Percentiles rank a stretch among this genome's conserved stretches.
phyloP scores from a whole-genome alignment of 1,140 invertebrate species.

The Drosophila prosaltans region DNA sequence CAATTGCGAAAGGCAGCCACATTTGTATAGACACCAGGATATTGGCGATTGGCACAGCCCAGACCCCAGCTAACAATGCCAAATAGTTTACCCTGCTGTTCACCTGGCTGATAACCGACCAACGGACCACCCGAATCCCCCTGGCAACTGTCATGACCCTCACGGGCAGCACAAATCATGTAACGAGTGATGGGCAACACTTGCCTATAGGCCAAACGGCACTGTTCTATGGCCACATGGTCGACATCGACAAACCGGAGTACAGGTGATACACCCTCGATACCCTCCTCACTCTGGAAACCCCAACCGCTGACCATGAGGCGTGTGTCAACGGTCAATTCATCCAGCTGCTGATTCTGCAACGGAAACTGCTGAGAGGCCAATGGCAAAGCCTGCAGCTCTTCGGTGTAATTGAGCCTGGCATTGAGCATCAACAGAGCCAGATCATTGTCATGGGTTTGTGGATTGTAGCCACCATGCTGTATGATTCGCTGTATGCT shows the following conservation, averaged over 20 bases:
- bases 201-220: constrained; percentile 53
- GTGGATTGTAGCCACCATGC: constrained; percentile 62
- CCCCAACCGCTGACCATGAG: constrained; percentile 77
- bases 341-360: constrained; percentile 16
- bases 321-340: constrained; percentile 26
- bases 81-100: constrained; percentile 75
- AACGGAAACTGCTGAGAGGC: constrained; percentile 19
- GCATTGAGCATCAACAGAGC: constrained; percentile 66
- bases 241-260: constrained; percentile 66
- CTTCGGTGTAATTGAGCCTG: constrained; percentile 56
- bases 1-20: constrained; percentile 70
- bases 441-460: constrained; percentile 71
- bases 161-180: constrained; percentile 72
- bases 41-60: constrained; percentile 84
- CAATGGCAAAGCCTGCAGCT: constrained; percentile 56
- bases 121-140: constrained; percentile 77
- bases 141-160: constrained; percentile 71
- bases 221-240: constrained; percentile 44
- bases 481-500: constrained; percentile 60
- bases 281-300: constrained; percentile 54
- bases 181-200: constrained; percentile 65
- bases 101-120: constrained; percentile 55
- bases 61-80: constrained; percentile 83
- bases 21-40: constrained; percentile 84
- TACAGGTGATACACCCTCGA: constrained; percentile 42